Base-by-base conservation (phyloP, 2,113 vertebrate genomes). In the Zosterops pallidus region DNA sequence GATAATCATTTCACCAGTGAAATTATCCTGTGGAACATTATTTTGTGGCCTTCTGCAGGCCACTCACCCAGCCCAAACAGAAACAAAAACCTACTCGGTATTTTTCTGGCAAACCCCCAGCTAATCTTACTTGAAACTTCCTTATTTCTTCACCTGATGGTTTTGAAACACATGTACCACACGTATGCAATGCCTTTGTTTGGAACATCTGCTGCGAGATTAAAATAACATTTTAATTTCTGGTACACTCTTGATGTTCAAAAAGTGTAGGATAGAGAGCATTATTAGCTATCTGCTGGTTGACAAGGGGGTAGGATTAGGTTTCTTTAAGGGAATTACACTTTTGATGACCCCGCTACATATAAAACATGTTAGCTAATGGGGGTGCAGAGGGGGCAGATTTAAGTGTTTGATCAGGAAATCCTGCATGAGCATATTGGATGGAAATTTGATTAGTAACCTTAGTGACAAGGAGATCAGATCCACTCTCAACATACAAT, bases 401-500 rank as follows among this genome's bases (percentile, higher is more conserved):
- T 98, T 96, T 94, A 98, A 97, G 98, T 97, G 98, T 99, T 99
- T 99, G 98, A 99, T 99, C 98, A 98, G 98, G 98, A 99, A 98
- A 98, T 98, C 98, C 98, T 98, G 97, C 98, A 97, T 97, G 98
- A 97, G 98, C 97, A 97, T 97, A 98, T 98, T 98, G 98, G 98
- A 98, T 98, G 98, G 98, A 99, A 99, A 99, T 99, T 98, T 99
- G 98, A 99, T 99, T 99, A 98, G 98, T 99, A 98, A 98, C 98
- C 98, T 98, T 98, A 98, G 99, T 98, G 98, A 99, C 98, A 96
- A 97, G 98, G 98, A 97, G 95, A 98, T 97, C 98, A 98, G 98
- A 98, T 99, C 98, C 98, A 98, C 91, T 55, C 93, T 97, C 98
- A 88, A 98, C 97, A 94, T 96, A 98, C 98, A 98, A 98, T 98